A percentile compares a stretch with the other conserved stretches of the same genome.
phyloP scores from a whole-genome alignment of 2,888 invertebrate genomes.

The Heliconius erato region DNA sequence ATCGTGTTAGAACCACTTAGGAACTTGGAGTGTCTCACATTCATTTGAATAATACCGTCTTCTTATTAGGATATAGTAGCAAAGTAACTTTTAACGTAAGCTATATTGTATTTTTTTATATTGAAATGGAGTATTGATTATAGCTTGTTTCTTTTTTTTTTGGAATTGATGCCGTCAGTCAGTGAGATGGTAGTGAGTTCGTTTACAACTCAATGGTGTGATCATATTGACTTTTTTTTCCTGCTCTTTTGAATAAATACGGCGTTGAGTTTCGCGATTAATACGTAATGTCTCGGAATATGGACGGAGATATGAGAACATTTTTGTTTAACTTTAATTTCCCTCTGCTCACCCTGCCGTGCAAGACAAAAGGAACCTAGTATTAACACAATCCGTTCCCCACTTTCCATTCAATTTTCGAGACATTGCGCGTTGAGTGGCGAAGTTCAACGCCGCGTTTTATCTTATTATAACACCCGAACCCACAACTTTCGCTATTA shows the following conservation, averaged over 20 bases:
- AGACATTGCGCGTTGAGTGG: no score
- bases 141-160: neutral
- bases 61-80: conserved; percentile 30
- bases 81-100: conserved; percentile 15
- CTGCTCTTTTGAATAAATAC: neutral
- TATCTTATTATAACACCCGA: neutral
- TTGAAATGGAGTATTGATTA: conserved; percentile 5
- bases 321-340: no score
- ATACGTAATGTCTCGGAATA: neutral
- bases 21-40: conserved; percentile 27
- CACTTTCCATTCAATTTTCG: no score
- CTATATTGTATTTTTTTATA: neutral
- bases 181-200: neutral
- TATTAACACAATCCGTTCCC: no score
- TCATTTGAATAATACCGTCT: conserved; percentile 36
- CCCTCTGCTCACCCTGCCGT: no score
- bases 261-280: neutral
- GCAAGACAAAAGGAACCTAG: no score
- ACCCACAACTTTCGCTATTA: neutral
- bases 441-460: no score
- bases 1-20: conserved; percentile 38
- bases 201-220: neutral
- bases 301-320: no score
- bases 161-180: neutral
- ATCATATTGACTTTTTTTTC: neutral